Evolutionary conservation across 2,113 vertebrate genomes (phyloP).

Genomic region (Zingel zingel): DNA sequence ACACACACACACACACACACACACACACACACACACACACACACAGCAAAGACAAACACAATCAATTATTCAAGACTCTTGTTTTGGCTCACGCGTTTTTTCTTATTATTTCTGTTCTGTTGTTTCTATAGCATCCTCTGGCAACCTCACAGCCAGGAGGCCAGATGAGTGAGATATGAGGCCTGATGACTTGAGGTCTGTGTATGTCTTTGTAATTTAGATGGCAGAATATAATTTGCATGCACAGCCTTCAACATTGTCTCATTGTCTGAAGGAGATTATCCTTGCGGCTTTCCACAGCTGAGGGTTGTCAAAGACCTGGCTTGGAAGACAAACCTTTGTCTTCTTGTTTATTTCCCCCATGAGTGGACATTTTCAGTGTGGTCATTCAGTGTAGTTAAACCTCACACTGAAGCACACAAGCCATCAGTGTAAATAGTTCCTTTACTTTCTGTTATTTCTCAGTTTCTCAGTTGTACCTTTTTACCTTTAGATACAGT

Average conservation of each 20-base stretch:
- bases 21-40: conserved; percentile 51
- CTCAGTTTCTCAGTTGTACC: not conserved
- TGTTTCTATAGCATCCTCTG: conserved; percentile 79
- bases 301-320: conserved; percentile 67
- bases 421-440: conserved; percentile 22
- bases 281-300: conserved; percentile 64
- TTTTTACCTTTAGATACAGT: not conserved
- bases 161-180: conserved; percentile 74
- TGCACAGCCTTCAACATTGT: conserved; percentile 67
- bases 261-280: conserved; percentile 68
- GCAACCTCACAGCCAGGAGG: conserved; percentile 77
- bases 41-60: conserved; percentile 82
- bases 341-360: conserved; percentile 66
- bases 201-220: conserved; percentile 78
- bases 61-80: conserved; percentile 85
- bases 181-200: conserved; percentile 74
- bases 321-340: conserved; percentile 70
- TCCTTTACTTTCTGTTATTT: conserved; percentile 14
- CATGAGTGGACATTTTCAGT: conserved; percentile 61
- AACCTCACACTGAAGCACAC: conserved; percentile 39
- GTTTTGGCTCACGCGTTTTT: conserved; percentile 76
- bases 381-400: conserved; percentile 59
- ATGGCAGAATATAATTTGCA: conserved; percentile 77
- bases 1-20: conserved; percentile 33
- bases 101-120: conserved; percentile 78